Percentiles rank a stretch among this genome's conserved stretches.
phyloP scores from a whole-genome alignment of 2,888 invertebrate genomes.

The Amphipyra tragopoginis region DNA sequence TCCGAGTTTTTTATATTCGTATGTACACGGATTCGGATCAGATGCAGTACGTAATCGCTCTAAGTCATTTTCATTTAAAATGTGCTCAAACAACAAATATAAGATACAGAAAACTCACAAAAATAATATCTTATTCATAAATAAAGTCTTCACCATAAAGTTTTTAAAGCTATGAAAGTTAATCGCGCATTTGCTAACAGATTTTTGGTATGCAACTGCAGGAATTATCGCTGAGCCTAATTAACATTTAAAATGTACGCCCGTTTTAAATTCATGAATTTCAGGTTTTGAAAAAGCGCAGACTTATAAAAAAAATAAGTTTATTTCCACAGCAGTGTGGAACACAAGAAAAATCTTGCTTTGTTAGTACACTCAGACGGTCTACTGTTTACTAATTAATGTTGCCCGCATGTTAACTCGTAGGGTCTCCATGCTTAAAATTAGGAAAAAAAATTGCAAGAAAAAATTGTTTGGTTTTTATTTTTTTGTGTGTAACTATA shows the following conservation, averaged over 20 bases:
- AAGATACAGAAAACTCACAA: too few species aligned
- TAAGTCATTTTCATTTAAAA: too few species aligned
- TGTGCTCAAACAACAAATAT: too few species aligned
- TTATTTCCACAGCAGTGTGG: constrained; percentile 59
- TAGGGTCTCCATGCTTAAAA: constrained; percentile 61
- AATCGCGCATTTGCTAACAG: constrained; percentile 39
- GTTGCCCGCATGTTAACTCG: constrained; percentile 82
- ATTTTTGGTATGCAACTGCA: constrained; percentile 42
- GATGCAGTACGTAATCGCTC: too few species aligned
- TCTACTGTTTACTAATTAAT: constrained; percentile 87
- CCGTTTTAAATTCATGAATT: constrained; percentile 66
- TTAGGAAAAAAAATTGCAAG: too few species aligned
- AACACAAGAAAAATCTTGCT: constrained; percentile 78
- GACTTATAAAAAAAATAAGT: constrained; percentile 63
- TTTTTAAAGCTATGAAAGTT: constrained; percentile 40
- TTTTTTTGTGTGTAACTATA: too few species aligned
- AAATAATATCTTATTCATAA: constrained; percentile 2
- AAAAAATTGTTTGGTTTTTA: constrained; percentile 7
- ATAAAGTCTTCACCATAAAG: constrained; percentile 19
- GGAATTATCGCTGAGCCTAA: constrained; percentile 58
- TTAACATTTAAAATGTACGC: constrained; percentile 64
- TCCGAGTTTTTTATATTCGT: too few species aligned
- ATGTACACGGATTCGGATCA: too few species aligned
- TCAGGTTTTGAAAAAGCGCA: constrained; percentile 65
- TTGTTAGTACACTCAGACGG: constrained; percentile 80